Percentiles rank a stretch among this genome's conserved stretches.
phyloP scores from a whole-genome alignment of 2,113 vertebrate species.

The Orcinus orca region DNA sequence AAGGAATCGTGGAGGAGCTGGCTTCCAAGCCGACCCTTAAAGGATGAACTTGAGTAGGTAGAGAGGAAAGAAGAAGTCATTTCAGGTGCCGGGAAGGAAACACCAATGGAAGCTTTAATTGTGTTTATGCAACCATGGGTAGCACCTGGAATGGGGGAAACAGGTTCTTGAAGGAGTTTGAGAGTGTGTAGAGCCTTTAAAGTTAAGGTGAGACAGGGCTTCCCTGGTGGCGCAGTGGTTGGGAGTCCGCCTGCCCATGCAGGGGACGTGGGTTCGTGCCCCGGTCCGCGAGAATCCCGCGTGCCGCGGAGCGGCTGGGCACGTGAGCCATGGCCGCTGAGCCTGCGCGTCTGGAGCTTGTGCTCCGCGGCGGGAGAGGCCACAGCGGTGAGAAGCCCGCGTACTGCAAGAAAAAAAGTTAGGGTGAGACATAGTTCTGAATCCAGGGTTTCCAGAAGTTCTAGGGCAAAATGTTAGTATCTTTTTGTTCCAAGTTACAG shows the following conservation, averaged over 20 bases:
- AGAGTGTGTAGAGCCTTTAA: background rate
- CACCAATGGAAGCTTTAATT: background rate
- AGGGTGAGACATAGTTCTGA: background rate
- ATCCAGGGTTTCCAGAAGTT: background rate
- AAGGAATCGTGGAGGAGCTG: background rate
- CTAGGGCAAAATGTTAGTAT: background rate
- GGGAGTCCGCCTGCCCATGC: too few species aligned
- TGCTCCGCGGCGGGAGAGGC: too few species aligned
- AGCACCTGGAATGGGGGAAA: background rate
- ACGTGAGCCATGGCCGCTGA: too few species aligned
- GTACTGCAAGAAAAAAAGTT: background rate
- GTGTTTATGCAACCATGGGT: background rate
- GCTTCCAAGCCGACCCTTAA: background rate
- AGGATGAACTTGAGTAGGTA: background rate
- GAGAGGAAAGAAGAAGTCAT: background rate
- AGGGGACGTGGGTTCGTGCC: too few species aligned
- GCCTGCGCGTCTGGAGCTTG: too few species aligned
- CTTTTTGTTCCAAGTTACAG: background rate
- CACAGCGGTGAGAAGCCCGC: too few species aligned
- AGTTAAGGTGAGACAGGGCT: background rate
- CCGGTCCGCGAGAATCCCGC: too few species aligned
- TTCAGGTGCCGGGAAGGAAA: background rate
- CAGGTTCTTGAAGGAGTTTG: background rate
- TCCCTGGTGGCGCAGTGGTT: too few species aligned
- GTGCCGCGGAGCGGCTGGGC: too few species aligned